Evolutionary conservation across 2,113 vertebrate species (phyloP).

Genomic region (Mionectes macconnelli): DNA sequence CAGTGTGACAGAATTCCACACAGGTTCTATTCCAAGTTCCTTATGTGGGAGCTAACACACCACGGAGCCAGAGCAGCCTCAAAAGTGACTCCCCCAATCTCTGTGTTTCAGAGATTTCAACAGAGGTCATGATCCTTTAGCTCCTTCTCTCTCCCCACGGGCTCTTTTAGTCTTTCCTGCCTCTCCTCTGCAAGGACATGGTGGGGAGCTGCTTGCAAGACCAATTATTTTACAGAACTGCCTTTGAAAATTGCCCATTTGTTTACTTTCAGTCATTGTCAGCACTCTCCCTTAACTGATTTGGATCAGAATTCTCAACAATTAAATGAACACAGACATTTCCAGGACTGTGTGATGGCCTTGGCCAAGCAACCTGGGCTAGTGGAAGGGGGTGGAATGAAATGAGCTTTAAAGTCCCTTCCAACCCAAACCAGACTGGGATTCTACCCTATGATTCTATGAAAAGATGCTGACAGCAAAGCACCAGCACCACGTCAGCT

Average conservation of each 20-base stretch:
- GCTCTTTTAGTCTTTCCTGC: neutral
- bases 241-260: neutral
- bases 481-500: neutral
- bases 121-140: accelerated
- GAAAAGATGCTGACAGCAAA: neutral
- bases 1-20: accelerated
- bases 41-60: neutral
- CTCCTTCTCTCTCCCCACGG: neutral
- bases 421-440: neutral
- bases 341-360: neutral
- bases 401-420: neutral
- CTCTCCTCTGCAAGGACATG: neutral
- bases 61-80: neutral
- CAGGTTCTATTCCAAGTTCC: neutral
- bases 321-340: neutral
- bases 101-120: neutral
- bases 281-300: neutral
- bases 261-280: neutral
- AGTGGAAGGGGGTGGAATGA: neutral
- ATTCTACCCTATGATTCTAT: neutral
- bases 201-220: neutral
- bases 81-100: neutral
- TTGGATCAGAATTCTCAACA: neutral
- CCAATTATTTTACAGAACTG: neutral
- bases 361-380: neutral